Percentiles rank a stretch among this genome's conserved stretches.
Evolutionary conservation across 2,797 vertebrate genomes (phyloP).

Genomic region (Aplochiton taeniatus): DNA sequence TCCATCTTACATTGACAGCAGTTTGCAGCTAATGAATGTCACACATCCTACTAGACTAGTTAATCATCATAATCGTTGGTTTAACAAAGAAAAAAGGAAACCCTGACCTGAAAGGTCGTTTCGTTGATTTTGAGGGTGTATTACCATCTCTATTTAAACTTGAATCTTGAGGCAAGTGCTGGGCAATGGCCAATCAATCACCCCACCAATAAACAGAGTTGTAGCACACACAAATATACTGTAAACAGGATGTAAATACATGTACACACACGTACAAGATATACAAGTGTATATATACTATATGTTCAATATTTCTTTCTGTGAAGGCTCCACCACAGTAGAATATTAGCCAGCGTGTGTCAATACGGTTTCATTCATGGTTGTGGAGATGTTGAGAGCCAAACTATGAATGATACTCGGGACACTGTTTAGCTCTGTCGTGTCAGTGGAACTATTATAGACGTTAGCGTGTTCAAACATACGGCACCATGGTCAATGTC

Average conservation of each 20-base stretch:
- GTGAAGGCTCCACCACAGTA: conserved; percentile 36
- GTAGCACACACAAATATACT: conserved; percentile 32
- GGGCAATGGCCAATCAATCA: conserved; percentile 63
- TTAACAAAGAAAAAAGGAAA: conserved; percentile 41
- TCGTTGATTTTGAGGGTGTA: conserved; percentile 65
- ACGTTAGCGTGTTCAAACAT: conserved; percentile 8
- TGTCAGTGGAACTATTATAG: background rate
- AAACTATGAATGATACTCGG: background rate
- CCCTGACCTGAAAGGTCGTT: conserved; percentile 89
- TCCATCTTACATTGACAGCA: conserved; percentile 80
- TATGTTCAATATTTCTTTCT: conserved; percentile 25
- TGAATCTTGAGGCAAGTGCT: conserved; percentile 71
- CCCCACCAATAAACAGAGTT: conserved; percentile 43
- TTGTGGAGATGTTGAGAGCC: conserved; percentile 9
- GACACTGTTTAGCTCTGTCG: background rate
- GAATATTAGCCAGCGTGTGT: conserved; percentile 26
- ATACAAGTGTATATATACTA: conserved; percentile 53
- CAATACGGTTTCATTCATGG: conserved; percentile 16
- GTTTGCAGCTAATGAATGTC: conserved; percentile 85
- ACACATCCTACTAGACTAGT: conserved; percentile 88
- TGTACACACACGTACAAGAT: conserved; percentile 53
- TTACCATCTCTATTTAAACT: conserved; percentile 68
- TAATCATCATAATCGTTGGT: conserved; percentile 84
- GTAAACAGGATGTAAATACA: conserved; percentile 53
- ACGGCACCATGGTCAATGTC: conserved; percentile 5